Evolutionary conservation across 1,140 invertebrate species (phyloP).

Genomic region (Drosophila eugracilis): DNA sequence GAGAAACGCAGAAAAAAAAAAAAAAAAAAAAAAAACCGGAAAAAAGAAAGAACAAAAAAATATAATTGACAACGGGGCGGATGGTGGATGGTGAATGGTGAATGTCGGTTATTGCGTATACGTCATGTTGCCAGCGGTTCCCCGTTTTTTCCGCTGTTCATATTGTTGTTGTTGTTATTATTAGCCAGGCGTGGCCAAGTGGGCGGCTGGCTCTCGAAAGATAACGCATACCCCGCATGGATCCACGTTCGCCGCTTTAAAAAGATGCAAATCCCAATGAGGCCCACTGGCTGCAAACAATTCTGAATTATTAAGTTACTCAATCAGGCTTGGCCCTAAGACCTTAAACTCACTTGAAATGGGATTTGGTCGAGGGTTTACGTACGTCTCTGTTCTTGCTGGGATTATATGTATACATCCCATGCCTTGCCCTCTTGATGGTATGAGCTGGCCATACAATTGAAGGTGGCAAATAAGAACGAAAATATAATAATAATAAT

Average conservation of each 20-base stretch:
- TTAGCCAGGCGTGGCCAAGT: slow-evolving; percentile 40
- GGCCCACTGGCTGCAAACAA: slow-evolving; percentile 38
- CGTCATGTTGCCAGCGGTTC: slow-evolving; percentile 8
- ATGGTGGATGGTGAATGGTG: too few relatives aligned
- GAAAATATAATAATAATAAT: neutral
- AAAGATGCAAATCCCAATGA: slow-evolving; percentile 53
- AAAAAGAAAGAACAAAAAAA: neutral
- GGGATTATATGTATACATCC: slow-evolving; percentile 5
- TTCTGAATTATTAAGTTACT: slow-evolving; percentile 57
- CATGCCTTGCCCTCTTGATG: neutral
- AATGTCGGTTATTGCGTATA: slow-evolving; percentile 49
- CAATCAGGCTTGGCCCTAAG: slow-evolving; percentile 48
- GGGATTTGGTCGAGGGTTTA: slow-evolving; percentile 52
- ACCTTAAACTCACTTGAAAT: slow-evolving; percentile 55
- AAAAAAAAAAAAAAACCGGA: neutral
- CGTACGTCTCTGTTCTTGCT: slow-evolving; percentile 28
- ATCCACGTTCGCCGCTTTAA: slow-evolving; percentile 25
- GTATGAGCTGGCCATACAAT: neutral
- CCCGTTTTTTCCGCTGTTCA: too few relatives aligned
- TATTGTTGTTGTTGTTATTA: slow-evolving; percentile 26
- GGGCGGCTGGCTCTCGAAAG: slow-evolving; percentile 23
- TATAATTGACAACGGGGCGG: slow-evolving; percentile 24
- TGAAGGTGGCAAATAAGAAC: slow-evolving; percentile 21
- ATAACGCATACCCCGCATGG: slow-evolving; percentile 60
- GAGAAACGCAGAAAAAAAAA: neutral